Evolutionary conservation across 2,113 vertebrate species (phyloP).

Genomic region (Murina feae): DNA sequence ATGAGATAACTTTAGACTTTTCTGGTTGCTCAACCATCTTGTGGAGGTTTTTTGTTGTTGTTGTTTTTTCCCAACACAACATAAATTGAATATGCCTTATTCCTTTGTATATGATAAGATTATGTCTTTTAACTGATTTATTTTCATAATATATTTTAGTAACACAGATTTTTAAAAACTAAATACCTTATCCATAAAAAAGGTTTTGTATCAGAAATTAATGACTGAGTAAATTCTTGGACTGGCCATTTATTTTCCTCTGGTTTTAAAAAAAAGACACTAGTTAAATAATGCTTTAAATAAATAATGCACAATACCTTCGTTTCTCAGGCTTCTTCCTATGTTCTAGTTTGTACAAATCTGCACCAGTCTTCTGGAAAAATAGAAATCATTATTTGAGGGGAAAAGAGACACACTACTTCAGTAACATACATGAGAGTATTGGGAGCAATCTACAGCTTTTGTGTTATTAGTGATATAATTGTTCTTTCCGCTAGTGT

Average conservation of each 20-base stretch:
- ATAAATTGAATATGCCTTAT: background rate
- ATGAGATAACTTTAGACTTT: background rate
- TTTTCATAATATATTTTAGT: background rate
- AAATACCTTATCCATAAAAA: conserved; percentile 22
- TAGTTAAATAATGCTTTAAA: background rate
- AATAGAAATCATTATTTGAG: conserved; percentile 26
- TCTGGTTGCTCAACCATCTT: background rate
- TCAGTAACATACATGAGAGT: background rate
- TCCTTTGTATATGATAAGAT: background rate
- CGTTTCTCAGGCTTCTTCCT: background rate
- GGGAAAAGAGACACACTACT: background rate
- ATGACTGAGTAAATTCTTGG: background rate
- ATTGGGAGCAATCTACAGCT: background rate
- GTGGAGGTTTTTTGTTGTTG: no score
- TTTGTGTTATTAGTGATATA: conserved; percentile 24
- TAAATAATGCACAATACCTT: background rate
- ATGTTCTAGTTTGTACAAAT: background rate
- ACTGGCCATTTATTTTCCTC: conserved; percentile 30
- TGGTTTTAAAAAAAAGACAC: background rate
- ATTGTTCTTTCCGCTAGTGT: conserved; percentile 18
- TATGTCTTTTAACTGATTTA: background rate
- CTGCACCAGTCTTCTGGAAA: background rate
- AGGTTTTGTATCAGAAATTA: background rate
- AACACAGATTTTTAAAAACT: background rate
- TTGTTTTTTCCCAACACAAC: background rate